Base-by-base conservation (phyloP, 2,888 invertebrate species). In the Latheticus oryzae region DNA sequence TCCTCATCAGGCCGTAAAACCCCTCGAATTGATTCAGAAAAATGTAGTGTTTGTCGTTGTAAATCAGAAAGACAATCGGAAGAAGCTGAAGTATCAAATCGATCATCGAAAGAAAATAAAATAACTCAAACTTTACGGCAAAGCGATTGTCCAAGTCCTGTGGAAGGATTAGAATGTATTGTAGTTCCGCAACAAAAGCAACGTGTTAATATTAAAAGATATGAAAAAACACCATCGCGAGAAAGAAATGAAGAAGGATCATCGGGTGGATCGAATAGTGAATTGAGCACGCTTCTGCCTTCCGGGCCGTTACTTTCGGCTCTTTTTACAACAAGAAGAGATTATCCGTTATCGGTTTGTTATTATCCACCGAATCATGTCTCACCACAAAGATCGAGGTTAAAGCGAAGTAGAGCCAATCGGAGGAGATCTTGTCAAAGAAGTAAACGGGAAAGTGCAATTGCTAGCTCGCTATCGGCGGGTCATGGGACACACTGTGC, bases 401-500 rank as follows among this genome's bases (percentile, higher is more conserved):
- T 69, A 43, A 69, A 66, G 56, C 58, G 70, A 37, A 68, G 54
- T 23, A 43, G 67, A 30, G 60, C 62, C 5, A 64, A 54, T 17
- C 51, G 65, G 5, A 62, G 63, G 30, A 48, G 66, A 23, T 43
- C 63, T n/a, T 30, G 57, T 7, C 62, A 61, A 12, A 58, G 64
- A 26, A 64, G 54, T 3, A 69, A 71, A 42, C 67, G 75, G 11
- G 76, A 77, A 43, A 68, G 66, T 3, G 80, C 80, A 1, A 76
- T 82, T 16, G 77, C 79, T 13, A 76, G 75, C 40, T 73, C 80
- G 1, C 72, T 80, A 59, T 76, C 80, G 4, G 78, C 79, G 0
- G 76, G 76, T 9, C 74, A 74, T 57, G 79, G 81, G 15, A 84
- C 83, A 12, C 91, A 93, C 72, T 82, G 91, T 51, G 93, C 93